phyloP scores from a whole-genome alignment of 1,140 invertebrate species.

The Brachionus asplanchnoidis region DNA sequence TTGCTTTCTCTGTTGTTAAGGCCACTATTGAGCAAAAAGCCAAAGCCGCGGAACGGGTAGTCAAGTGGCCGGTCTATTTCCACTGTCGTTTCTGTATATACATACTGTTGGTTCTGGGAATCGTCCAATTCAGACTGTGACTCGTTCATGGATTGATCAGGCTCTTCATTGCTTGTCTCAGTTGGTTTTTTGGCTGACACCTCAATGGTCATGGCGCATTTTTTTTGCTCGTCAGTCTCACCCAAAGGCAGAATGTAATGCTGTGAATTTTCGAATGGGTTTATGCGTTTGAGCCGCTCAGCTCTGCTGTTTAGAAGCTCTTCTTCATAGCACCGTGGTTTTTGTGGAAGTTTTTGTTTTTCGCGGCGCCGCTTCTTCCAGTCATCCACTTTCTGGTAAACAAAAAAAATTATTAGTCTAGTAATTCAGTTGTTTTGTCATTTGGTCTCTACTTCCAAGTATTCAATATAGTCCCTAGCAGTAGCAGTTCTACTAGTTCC shows the following conservation, averaged over 20 bases:
- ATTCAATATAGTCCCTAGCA: slow-evolving; percentile 25
- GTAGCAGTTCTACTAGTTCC: neutral
- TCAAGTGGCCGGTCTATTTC: neutral
- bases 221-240: neutral
- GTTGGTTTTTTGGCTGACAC: neutral
- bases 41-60: neutral
- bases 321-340: neutral
- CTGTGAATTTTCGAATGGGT: slow-evolving; percentile 20
- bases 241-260: slow-evolving; percentile 14
- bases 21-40: slow-evolving; percentile 15
- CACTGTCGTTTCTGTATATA: slow-evolving; percentile 13
- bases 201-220: neutral
- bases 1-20: neutral
- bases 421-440: neutral
- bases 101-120: slow-evolving; percentile 3
- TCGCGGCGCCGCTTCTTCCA: slow-evolving; percentile 32
- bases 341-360: slow-evolving; percentile 21
- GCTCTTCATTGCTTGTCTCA: neutral
- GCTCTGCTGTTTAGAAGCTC: neutral
- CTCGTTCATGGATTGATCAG: neutral
- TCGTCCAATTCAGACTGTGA: neutral
- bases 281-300: neutral
- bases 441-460: neutral
- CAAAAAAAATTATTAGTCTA: neutral
- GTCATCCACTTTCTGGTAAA: slow-evolving; percentile 33